Evolutionary conservation across 2,888 invertebrate genomes (phyloP), one percentile per base, ranked within the genome.

Genomic region (Polyommatus iphigenia): DNA sequence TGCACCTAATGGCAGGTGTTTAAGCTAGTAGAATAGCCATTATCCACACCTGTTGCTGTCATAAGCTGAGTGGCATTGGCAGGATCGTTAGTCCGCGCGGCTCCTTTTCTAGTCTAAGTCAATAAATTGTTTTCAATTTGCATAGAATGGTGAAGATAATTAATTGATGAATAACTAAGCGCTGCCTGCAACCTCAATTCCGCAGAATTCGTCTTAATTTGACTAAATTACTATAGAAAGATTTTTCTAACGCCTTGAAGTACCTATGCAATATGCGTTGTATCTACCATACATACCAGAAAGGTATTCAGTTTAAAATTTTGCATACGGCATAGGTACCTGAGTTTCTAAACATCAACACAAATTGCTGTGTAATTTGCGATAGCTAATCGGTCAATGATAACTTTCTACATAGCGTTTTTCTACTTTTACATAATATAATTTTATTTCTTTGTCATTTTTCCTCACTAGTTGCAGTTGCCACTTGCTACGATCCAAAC

Each of bases 1-100:
- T 67, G 77, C 79, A 77, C 78, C 78, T 75, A 67, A 50, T 57
- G 78, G 78, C 79, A 79, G 79, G 79, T 79, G 79, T 75, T 36
- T n/a, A 5, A 41, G n/a, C 32, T 36, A 29, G 67, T 67, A 67
- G 72, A 41, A 72, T 72, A 36, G 36, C 72, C 36, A 72, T 72
- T 72, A 72, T 72, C 18, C 41, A 72, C 72, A 72, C 72, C 72
- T 72, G 72, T 72, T 72, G n/a, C 72, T 72, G 72, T 72, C 72
- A 72, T 72, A 72, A 72, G 54, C 72, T n/a, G 71, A 71, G 71
- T 71, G 72, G 41, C 41, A 41, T 41, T n/a, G 72, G 36, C 41
- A 41, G 72, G 72, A 72, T 72, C 72, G 72, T 41, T 72, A 41
- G 36, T 41, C 36, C 72, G 20, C 72, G 36, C 41, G 5, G 36